Evolutionary conservation across 1,140 invertebrate genomes (phyloP), one percentile per base, ranked within the genome.

Genomic region (Ephestia elutella): DNA sequence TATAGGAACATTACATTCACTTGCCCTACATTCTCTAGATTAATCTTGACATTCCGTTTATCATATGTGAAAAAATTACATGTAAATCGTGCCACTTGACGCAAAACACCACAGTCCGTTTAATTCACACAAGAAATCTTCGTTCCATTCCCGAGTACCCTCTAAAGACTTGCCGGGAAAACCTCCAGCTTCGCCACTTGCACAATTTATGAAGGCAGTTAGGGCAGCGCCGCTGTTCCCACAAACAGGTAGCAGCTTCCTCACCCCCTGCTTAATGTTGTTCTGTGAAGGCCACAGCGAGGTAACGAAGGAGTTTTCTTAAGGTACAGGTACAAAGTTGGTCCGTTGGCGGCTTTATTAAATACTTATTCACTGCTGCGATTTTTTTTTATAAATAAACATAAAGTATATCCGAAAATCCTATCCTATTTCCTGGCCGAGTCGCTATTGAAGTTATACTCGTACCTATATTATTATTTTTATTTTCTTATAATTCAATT

Each of bases 121-220:
- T 71, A 70, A 68, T 73, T 68, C 65, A 66, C 66, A 65, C 67
- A 71, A 71, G 72, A 67, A 78, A 75, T 68, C 64, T 64, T 68
- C 64, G 59, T 57, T 59, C 75, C 55, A 51, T 70, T 74, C 71
- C 60, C 57, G 70, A 74, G 73, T 66, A 63, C 66, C 65, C 62
- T 68, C 66, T 73, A 75, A 73, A 76, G 70, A 71, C 69, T 70
- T 72, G 62, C 57, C 51, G 60, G 67, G 71, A 73, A 76, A 78
- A 76, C 70, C 67, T 75, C 54, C 59, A 63, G 63, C 58, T 69
- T 66, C 64, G 60, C 71, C 65, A 69, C 64, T 71, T 69, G 68
- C 58, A 70, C 65, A 72, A 78, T 78, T 78, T 80, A 80, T 80
- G 60, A 62, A 53, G 60, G 73, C 68, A 77, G 69, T 80, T 77